Conservation (phyloP, 2,113 vertebrate species). For the Heterotilapia buettikoferi region DNA sequence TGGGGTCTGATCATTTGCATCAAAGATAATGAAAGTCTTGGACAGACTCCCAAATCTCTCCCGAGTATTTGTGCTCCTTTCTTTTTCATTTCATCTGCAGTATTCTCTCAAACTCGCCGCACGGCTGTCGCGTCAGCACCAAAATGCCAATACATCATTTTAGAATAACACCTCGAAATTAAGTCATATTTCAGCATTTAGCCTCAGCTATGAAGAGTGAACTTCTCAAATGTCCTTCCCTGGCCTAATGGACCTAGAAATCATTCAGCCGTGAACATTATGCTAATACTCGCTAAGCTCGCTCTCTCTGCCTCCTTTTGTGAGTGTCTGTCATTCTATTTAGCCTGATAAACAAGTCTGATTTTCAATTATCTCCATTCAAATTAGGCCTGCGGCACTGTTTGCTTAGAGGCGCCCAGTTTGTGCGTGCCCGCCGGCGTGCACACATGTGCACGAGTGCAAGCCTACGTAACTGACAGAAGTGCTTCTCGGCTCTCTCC, state of each 20-base stretch:
- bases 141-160: slow-evolving; percentile 65
- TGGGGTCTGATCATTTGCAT: slow-evolving; percentile 70
- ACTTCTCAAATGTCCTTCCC: slow-evolving; percentile 61
- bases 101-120: slow-evolving; percentile 12
- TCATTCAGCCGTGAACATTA: slow-evolving; percentile 67
- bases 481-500: neutral
- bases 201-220: slow-evolving; percentile 57
- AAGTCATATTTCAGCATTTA: slow-evolving; percentile 61
- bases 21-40: slow-evolving; percentile 75
- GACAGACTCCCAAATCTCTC: slow-evolving; percentile 67
- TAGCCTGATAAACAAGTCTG: slow-evolving; percentile 72
- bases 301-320: slow-evolving; percentile 62
- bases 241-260: slow-evolving; percentile 67
- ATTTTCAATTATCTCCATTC: slow-evolving; percentile 74
- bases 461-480: neutral
- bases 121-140: neutral
- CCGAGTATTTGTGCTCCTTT: slow-evolving; percentile 29
- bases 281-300: slow-evolving; percentile 66
- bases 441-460: neutral
- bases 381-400: slow-evolving; percentile 64
- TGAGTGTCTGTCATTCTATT: slow-evolving; percentile 72
- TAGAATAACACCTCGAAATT: slow-evolving; percentile 45
- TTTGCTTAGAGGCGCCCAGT: slow-evolving; percentile 51
- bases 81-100: slow-evolving; percentile 27
- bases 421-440: neutral